Percentiles rank a stretch among this genome's conserved stretches.
These are phyloP conservation scores for Mystacides longicornis DNA, from an alignment of 2,888 invertebrate species.

Conservation along the genomic window DNA sequence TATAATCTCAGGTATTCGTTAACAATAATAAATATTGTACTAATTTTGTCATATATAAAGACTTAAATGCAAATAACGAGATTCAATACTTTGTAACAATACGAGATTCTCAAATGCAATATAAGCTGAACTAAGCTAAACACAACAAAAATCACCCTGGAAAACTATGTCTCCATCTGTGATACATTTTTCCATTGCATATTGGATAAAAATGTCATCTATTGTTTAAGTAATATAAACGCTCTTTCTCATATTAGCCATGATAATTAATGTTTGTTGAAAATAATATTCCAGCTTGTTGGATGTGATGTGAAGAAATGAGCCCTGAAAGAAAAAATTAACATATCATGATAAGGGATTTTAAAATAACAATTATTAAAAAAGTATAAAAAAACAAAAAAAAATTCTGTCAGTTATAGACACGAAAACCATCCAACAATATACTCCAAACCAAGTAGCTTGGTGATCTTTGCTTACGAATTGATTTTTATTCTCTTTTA, in stretches of 20 bases:
- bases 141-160: neutral
- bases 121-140: neutral
- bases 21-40: neutral
- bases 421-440: too few relatives aligned
- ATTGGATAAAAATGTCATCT: neutral
- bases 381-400: too few relatives aligned
- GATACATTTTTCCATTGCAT: constrained; percentile 14
- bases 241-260: neutral
- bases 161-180: constrained; percentile 15
- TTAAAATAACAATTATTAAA: too few relatives aligned
- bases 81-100: neutral
- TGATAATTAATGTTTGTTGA: neutral
- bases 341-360: too few relatives aligned
- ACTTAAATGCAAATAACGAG: neutral
- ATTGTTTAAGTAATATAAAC: neutral
- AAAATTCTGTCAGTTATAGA: too few relatives aligned
- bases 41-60: neutral
- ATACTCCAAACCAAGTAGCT: too few relatives aligned
- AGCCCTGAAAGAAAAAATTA: too few relatives aligned
- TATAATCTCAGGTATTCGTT: neutral
- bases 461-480: too few relatives aligned
- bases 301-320: too few relatives aligned
- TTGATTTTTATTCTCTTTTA: too few relatives aligned
- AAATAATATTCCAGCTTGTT: too few relatives aligned
- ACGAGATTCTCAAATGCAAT: neutral